Percentiles rank a stretch among this genome's conserved stretches.
These are phyloP conservation scores for Drosophila merina DNA, from an alignment of 2,888 invertebrate species.

Conservation along the genomic window DNA sequence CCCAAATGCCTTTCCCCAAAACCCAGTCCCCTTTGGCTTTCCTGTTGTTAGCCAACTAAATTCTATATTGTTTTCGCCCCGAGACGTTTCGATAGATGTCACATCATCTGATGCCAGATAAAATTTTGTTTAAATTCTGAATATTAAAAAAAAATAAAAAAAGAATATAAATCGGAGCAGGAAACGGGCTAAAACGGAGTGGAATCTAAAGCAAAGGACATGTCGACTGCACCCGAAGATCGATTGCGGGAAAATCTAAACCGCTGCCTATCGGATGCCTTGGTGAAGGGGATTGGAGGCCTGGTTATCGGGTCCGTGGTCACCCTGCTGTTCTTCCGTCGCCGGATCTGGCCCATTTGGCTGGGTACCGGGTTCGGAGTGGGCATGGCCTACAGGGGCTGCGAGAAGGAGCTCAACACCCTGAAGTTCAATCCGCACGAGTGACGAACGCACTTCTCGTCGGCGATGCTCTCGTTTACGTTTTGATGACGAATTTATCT, in stretches of 20 bases:
- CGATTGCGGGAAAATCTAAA: slow-evolving; percentile 58
- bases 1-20: neutral
- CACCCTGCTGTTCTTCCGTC: slow-evolving; percentile 67
- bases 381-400: slow-evolving; percentile 67
- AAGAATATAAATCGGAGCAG: neutral
- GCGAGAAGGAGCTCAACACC: slow-evolving; percentile 59
- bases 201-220: neutral
- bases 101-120: slow-evolving; percentile 2
- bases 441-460: neutral
- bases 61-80: neutral
- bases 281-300: slow-evolving; percentile 72
- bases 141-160: neutral
- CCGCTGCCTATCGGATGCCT: slow-evolving; percentile 64
- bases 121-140: neutral
- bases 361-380: slow-evolving; percentile 70
- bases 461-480: neutral
- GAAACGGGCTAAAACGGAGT: too few species aligned
- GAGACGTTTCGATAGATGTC: neutral
- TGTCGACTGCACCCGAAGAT: slow-evolving; percentile 50
- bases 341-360: slow-evolving; percentile 67
- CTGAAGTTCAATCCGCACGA: slow-evolving; percentile 37
- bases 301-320: slow-evolving; percentile 66
- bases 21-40: neutral
- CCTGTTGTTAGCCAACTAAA: neutral
- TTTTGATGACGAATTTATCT: neutral